phyloP scores from a whole-genome alignment of 2,797 vertebrate species.

The Cheirogaleus major region DNA sequence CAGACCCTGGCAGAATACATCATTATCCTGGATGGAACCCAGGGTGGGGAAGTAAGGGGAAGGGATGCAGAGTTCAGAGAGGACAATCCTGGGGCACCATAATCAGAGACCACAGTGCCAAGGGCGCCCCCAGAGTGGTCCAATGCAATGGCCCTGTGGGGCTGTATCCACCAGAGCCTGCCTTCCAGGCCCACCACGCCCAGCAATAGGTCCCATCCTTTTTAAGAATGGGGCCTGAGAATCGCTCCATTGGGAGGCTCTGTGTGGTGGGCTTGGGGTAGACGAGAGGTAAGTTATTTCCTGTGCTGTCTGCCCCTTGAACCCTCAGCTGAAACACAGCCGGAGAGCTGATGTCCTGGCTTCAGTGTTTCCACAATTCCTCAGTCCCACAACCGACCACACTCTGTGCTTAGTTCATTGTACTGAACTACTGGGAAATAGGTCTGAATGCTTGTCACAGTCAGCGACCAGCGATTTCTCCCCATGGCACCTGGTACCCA shows the following conservation, averaged over 20 bases:
- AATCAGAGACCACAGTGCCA: neutral
- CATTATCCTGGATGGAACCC: neutral
- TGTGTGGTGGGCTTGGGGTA: neutral
- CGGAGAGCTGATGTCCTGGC: neutral
- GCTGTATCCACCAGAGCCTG: neutral
- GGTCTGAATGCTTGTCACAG: neutral
- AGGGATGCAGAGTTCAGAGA: neutral
- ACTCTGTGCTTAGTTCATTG: neutral
- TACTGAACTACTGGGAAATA: neutral
- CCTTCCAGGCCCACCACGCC: neutral
- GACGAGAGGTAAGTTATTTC: neutral
- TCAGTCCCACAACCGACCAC: neutral
- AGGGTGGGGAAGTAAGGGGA: too few relatives aligned
- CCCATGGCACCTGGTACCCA: neutral
- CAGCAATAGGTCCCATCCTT: too few relatives aligned
- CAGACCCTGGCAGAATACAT: neutral
- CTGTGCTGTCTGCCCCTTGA: neutral
- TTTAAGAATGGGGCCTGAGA: neutral
- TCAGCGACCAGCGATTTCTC: neutral
- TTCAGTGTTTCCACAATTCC: neutral
- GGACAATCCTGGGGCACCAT: neutral
- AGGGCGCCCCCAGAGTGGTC: neutral
- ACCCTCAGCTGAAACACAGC: neutral
- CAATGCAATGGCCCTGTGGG: fast-evolving
- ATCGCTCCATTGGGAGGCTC: neutral